These are phyloP conservation scores for Notechis scutatus DNA, from an alignment of 2,113 vertebrate species.

Conservation along the genomic window DNA sequence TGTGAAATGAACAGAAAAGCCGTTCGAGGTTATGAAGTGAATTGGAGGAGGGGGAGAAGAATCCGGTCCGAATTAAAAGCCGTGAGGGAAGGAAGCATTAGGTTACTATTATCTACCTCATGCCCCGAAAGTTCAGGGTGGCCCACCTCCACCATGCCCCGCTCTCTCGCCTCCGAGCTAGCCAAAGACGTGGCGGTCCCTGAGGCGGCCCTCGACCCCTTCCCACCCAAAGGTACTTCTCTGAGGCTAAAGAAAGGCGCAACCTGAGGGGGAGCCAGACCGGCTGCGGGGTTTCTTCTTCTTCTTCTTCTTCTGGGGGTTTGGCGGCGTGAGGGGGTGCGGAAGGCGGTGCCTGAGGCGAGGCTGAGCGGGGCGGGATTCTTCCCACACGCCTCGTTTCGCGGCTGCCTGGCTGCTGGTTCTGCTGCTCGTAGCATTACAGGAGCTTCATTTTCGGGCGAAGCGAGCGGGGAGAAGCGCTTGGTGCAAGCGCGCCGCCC, in stretches of 20 bases:
- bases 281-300: too few relatives aligned
- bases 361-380: not conserved
- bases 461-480: not conserved
- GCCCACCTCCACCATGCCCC: not conserved
- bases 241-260: not conserved
- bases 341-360: not conserved
- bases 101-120: not conserved
- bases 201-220: not conserved
- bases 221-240: not conserved
- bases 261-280: not conserved
- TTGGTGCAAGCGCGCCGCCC: not conserved
- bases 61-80: not conserved
- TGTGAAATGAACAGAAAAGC: not conserved
- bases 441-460: not conserved
- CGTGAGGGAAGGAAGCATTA: not conserved
- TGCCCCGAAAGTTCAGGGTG: not conserved
- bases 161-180: not conserved
- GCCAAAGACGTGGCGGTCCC: not conserved
- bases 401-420: not conserved
- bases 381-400: not conserved
- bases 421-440: not conserved
- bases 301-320: not conserved
- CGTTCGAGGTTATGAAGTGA: not conserved
- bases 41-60: too few relatives aligned
- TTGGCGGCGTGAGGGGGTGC: slow-evolving; percentile 25